A percentile compares a stretch with the other conserved stretches of the same genome.
phyloP scores from a whole-genome alignment of 2,888 invertebrate genomes.

The Bugulina stolonifera region DNA sequence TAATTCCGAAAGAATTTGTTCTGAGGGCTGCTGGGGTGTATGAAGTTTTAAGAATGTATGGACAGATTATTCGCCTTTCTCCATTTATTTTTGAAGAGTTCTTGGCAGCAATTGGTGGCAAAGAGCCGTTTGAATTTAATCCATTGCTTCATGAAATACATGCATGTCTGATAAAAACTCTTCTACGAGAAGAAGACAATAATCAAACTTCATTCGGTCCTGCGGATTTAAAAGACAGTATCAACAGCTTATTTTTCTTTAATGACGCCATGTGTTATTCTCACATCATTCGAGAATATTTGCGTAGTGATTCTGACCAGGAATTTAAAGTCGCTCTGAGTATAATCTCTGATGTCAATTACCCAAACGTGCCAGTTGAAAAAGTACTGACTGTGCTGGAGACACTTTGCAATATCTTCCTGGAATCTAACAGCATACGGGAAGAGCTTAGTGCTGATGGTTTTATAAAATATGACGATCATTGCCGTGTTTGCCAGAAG shows the following conservation, averaged over 20 bases:
- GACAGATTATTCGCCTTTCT: conserved; percentile 76
- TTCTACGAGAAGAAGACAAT: conserved; percentile 50
- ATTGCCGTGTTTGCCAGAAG: conserved; percentile 53
- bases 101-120: conserved; percentile 60
- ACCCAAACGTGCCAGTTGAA: conserved; percentile 43
- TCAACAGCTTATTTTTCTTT: conserved; percentile 85
- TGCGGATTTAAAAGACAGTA: conserved; percentile 91
- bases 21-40: conserved; percentile 82
- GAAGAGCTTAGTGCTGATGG: conserved; percentile 92
- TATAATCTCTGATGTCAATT: conserved; percentile 42
- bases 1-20: conserved; percentile 70
- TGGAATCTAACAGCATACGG: conserved; percentile 83
- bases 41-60: conserved; percentile 88
- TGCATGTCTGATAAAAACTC: conserved; percentile 82
- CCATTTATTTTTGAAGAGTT: conserved; percentile 94
- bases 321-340: conserved; percentile 44
- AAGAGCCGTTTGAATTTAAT: conserved; percentile 72
- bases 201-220: conserved; percentile 81
- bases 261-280: conserved; percentile 95
- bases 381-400: conserved; percentile 59
- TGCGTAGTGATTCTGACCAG: conserved; percentile 70
- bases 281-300: conserved; percentile 78
- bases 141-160: conserved; percentile 86
- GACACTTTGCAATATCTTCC: conserved; percentile 87
- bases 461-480: conserved; percentile 55